A percentile compares a stretch with the other conserved stretches of the same genome.
Conservation (phyloP, 2,797 vertebrate species). For the Buphagus erythrorhynchus region DNA sequence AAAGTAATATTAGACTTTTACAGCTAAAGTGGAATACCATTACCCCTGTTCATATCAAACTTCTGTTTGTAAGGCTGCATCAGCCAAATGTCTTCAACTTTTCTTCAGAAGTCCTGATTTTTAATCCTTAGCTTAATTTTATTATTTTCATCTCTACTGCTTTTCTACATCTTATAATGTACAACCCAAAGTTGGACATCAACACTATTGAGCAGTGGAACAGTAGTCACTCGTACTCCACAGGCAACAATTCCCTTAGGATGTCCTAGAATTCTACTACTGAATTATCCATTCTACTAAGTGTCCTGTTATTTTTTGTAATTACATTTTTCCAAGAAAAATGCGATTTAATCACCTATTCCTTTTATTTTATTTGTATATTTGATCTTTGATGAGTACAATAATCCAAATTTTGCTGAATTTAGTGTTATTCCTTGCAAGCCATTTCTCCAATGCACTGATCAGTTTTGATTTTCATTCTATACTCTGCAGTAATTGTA, state of each 20-base stretch:
- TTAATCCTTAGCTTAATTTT: background rate
- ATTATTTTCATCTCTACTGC: background rate
- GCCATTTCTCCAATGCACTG: background rate
- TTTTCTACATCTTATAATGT: background rate
- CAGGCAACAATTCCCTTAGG: accelerated
- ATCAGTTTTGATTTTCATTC: background rate
- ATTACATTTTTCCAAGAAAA: background rate
- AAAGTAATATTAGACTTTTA: background rate
- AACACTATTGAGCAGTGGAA: background rate
- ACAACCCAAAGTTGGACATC: background rate
- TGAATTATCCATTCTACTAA: background rate
- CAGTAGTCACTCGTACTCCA: accelerated
- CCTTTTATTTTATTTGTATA: background rate
- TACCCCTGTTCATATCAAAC: background rate
- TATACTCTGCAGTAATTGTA: background rate
- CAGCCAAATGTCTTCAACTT: background rate
- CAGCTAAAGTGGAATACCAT: background rate
- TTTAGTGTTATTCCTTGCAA: background rate
- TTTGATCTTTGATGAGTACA: background rate
- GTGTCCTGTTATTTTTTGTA: background rate
- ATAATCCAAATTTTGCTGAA: background rate
- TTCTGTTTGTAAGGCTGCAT: background rate
- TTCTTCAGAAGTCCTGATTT: background rate
- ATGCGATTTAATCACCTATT: background rate
- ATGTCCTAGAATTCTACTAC: background rate